Percentiles rank a stretch among this genome's conserved stretches.
phyloP scores from a whole-genome alignment of 2,113 vertebrate species.

The Gymnogyps californianus region DNA sequence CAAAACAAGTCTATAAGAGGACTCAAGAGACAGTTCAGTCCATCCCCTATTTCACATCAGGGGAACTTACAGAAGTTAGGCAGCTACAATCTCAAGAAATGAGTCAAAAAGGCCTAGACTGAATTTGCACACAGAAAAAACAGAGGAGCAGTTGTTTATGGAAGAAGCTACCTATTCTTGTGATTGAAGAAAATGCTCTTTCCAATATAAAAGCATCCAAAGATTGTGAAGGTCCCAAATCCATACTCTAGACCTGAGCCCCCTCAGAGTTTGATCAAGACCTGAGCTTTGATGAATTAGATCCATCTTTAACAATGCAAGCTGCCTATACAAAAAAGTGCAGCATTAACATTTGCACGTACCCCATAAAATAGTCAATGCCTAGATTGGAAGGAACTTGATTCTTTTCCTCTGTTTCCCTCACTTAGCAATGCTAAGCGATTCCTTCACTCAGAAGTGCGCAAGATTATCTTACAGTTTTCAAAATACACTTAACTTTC shows the following conservation, averaged over 20 bases:
- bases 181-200: background rate
- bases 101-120: background rate
- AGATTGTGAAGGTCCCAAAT: background rate
- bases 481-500: background rate
- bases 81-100: background rate
- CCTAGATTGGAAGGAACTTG: background rate
- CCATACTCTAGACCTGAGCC: background rate
- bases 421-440: background rate
- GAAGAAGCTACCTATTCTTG: background rate
- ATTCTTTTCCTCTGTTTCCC: background rate
- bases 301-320: background rate
- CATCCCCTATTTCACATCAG: background rate
- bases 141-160: background rate
- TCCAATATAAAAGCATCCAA: background rate
- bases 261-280: background rate
- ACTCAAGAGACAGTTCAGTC: background rate
- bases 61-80: background rate
- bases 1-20: background rate
- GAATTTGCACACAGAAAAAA: background rate
- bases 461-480: background rate
- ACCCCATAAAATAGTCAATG: background rate
- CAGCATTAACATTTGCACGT: background rate
- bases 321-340: background rate
- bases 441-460: background rate
- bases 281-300: background rate